phyloP scores from a whole-genome alignment of 2,888 invertebrate genomes.

The Congeria kusceri region DNA sequence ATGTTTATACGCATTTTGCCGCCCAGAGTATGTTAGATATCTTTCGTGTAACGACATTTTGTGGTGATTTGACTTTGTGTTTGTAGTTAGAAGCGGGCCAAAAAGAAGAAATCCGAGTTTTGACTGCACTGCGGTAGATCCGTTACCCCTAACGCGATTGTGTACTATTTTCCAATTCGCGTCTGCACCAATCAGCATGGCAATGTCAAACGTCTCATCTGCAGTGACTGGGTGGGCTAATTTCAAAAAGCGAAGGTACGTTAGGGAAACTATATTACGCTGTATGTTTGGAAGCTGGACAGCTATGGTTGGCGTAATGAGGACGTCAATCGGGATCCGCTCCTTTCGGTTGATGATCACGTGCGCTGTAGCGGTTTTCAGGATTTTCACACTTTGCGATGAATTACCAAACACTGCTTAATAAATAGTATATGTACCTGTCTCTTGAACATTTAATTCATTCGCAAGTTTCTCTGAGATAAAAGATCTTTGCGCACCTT shows the following conservation, averaged over 20 bases:
- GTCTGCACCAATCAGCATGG: conserved; percentile 57
- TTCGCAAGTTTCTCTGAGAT: conserved; percentile 38
- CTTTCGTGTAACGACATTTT: too few relatives aligned
- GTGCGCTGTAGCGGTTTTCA: conserved; percentile 19
- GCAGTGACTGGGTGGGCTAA: conserved; percentile 41
- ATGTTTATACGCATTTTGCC: too few relatives aligned
- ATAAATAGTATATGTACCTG: conserved; percentile 23
- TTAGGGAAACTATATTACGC: background rate
- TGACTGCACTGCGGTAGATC: conserved; percentile 53
- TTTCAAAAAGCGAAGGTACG: conserved; percentile 32
- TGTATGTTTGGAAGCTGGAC: conserved; percentile 23
- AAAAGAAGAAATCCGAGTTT: conserved; percentile 49
- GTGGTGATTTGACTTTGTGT: background rate
- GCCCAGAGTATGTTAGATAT: too few relatives aligned
- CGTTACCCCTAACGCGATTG: conserved; percentile 38
- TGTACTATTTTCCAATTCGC: conserved; percentile 53
- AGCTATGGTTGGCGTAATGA: conserved; percentile 52
- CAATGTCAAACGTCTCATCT: conserved; percentile 26
- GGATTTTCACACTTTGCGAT: background rate
- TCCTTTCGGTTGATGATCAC: conserved; percentile 22
- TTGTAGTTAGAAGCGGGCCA: conserved; percentile 19
- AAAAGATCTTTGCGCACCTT: conserved; percentile 47
- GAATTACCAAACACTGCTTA: conserved; percentile 40
- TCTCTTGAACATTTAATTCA: conserved; percentile 25
- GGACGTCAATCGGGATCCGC: conserved; percentile 41